Evolutionary conservation across 2,113 vertebrate species (phyloP).

Genomic region (Ariopsis seemanni): DNA sequence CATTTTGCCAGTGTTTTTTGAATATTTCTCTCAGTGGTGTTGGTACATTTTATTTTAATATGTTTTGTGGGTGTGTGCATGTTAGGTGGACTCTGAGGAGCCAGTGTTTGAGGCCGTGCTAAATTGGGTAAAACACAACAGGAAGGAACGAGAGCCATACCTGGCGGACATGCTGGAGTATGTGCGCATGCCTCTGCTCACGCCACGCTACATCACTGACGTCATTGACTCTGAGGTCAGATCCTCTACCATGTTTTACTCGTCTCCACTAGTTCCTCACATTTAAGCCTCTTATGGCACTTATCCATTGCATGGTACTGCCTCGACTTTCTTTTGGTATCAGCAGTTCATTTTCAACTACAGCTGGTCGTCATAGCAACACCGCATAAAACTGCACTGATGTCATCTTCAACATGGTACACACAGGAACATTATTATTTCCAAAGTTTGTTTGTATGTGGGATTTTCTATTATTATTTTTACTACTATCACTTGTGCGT

Average conservation of each 20-base stretch:
- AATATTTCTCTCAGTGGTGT: neutral
- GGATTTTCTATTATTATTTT: too few relatives aligned
- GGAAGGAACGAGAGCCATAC: conserved; percentile 86
- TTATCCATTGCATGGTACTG: too few relatives aligned
- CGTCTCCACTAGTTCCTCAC: neutral
- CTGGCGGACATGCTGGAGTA: conserved; percentile 91
- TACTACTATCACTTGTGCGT: too few relatives aligned
- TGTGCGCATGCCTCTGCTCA: conserved; percentile 94
- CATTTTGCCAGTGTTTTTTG: neutral
- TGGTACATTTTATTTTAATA: neutral
- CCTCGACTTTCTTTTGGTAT: too few relatives aligned
- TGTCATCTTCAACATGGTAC: too few relatives aligned
- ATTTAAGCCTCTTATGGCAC: neutral
- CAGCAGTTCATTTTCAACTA: too few relatives aligned
- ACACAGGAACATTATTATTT: too few relatives aligned
- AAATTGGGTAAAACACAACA: conserved; percentile 96
- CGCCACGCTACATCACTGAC: conserved; percentile 96
- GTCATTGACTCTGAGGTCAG: conserved; percentile 96
- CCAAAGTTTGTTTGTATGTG: too few relatives aligned
- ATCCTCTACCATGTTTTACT: conserved; percentile 11
- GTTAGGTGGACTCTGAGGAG: conserved; percentile 94
- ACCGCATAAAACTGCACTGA: too few relatives aligned
- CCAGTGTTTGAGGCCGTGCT: conserved; percentile 95
- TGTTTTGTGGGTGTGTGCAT: conserved; percentile 30
- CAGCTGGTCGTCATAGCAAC: too few relatives aligned